Evolutionary conservation across 2,888 invertebrate genomes (phyloP).

Genomic region (Agelastica alni): DNA sequence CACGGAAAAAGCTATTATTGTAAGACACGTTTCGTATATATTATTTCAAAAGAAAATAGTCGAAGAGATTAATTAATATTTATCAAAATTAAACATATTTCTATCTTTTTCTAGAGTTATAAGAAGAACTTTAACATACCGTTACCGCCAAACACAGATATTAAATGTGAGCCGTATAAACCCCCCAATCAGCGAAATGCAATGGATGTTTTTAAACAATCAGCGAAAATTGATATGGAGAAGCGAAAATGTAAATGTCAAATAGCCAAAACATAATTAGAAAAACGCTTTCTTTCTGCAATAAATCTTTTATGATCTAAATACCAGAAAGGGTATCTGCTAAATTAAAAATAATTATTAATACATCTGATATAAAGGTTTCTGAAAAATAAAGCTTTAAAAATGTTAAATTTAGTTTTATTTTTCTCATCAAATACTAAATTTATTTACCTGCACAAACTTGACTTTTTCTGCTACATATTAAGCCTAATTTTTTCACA

Average conservation of each 20-base stretch:
- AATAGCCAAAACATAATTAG: too few relatives aligned
- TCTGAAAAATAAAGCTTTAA: too few relatives aligned
- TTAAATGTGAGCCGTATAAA: constrained; percentile 10
- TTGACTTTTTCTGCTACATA: too few relatives aligned
- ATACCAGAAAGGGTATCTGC: too few relatives aligned
- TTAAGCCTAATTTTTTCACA: too few relatives aligned
- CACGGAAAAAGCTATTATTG: constrained; percentile 56
- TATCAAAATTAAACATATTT: neutral
- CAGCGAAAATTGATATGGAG: neutral
- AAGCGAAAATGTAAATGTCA: constrained; percentile 18
- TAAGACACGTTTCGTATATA: constrained; percentile 20
- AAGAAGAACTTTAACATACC: constrained; percentile 3
- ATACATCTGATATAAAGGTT: too few relatives aligned
- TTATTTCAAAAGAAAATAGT: constrained; percentile 1
- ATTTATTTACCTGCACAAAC: too few relatives aligned
- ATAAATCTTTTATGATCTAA: too few relatives aligned
- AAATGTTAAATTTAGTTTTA: too few relatives aligned
- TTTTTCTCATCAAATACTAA: too few relatives aligned
- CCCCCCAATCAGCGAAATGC: constrained; percentile 1
- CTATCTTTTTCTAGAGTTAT: neutral
- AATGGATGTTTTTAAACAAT: neutral
- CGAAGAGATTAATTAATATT: neutral
- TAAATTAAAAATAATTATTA: too few relatives aligned
- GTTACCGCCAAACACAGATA: neutral
- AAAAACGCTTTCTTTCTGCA: too few relatives aligned